Conservation (phyloP, 53 echinoderm and acorn worm species). For the Echinometra lucunter region DNA sequence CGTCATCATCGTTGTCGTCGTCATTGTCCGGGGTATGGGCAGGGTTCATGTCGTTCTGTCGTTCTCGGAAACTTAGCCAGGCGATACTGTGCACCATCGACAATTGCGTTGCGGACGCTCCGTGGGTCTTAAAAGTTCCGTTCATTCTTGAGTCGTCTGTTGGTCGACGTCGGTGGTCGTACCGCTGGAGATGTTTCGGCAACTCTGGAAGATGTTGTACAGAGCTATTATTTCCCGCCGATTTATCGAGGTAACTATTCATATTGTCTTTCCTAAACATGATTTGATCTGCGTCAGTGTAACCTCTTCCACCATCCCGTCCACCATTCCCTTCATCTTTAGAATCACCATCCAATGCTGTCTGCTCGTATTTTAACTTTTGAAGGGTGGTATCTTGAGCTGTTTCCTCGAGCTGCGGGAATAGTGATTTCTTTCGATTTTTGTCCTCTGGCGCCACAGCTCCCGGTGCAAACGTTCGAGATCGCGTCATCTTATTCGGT, state of each 20-base stretch:
- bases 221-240: not conserved
- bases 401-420: constrained; percentile 39
- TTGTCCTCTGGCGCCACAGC: not conserved
- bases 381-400: not conserved
- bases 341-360: not conserved
- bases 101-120: constrained; percentile 24
- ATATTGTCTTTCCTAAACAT: not conserved
- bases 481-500: constrained; percentile 27
- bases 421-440: not conserved
- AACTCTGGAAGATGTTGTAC: constrained; percentile 37
- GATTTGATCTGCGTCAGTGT: not conserved
- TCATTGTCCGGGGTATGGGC: not conserved
- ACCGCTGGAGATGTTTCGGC: constrained; percentile 52
- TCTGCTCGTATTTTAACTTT: not conserved
- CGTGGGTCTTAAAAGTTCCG: constrained; percentile 49
- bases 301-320: not conserved
- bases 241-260: not conserved
- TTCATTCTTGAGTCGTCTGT: constrained; percentile 36
- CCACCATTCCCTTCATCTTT: not conserved
- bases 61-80: constrained; percentile 63
- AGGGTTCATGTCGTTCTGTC: constrained; percentile 45
- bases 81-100: constrained; percentile 68
- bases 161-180: constrained; percentile 54
- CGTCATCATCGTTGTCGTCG: constrained; percentile 9
- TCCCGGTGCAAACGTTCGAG: not conserved